Evolutionary conservation across 2,888 invertebrate species (phyloP), one percentile per base, ranked within the genome.

Genomic region (Dascillus cervinus): DNA sequence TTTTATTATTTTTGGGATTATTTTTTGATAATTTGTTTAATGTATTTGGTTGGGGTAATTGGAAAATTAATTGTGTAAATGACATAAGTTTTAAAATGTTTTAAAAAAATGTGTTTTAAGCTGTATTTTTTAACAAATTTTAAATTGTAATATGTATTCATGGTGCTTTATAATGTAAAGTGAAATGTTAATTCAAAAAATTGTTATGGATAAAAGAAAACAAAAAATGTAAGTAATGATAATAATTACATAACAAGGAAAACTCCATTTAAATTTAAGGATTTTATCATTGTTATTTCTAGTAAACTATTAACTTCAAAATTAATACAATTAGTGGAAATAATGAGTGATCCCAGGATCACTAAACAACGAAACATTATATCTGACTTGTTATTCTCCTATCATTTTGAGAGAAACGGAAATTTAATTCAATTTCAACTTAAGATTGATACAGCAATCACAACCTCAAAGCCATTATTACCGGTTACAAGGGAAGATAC

Each of bases 301-400:
- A 86, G 85, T 53, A 68, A 72, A 40, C 71, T 82, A 32, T 57
- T 84, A 13, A 70, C 73, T 11, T 73, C 75, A 40, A 82, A 75
- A 55, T 58, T 86, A 13, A 44, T 85, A 11, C 74, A 77, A 43
- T 68, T 85, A 14, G 74, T 83, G 41, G 86, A 86, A 60, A 72
- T 71, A 46, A 62, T 72, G 22, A 70, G 70, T 46, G 76, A 76
- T 37, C 56, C 56, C 13, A 67, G 74, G 33, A 55, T 74, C 1
- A 67, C 70, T 2, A 68, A 70, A 24, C 66, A 73, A 9, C 71
- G 77, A 44, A 72, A 69, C 57, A 51, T 79, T 2, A 53, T 76
- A 4, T 73, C 78, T 47, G 69, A 82, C 63, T 70, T 73, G 21
- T 59, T 69, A 32, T 70, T 75, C 47, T 67, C 69, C 27, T 67